Conservation (phyloP, 92 coral and sea anemone genomes). For the Diadumene lineata region DNA sequence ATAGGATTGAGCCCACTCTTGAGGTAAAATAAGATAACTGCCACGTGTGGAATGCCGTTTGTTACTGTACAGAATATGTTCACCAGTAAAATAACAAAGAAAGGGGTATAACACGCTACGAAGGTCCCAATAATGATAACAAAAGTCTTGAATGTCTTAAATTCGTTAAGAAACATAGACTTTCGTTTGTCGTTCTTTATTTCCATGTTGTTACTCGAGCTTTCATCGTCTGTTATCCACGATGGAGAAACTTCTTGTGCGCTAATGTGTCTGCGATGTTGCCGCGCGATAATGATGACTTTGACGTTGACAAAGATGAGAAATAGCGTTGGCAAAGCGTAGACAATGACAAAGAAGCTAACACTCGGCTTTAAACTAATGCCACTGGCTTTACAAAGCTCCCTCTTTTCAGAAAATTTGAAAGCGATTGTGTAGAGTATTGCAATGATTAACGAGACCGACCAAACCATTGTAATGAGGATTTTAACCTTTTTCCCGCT, state of each 20-base stretch:
- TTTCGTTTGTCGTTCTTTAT: not conserved
- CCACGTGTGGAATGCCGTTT: not conserved
- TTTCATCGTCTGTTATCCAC: slow-evolving; percentile 12
- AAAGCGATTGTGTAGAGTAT: slow-evolving; percentile 15
- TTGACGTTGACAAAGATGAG: slow-evolving; percentile 66
- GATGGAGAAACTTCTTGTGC: slow-evolving; percentile 13
- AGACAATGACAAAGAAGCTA: slow-evolving; percentile 19
- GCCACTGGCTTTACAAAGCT: slow-evolving; percentile 48
- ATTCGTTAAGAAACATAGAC: slow-evolving; percentile 9
- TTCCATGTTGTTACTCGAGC: slow-evolving; percentile 1
- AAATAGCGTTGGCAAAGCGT: slow-evolving; percentile 49
- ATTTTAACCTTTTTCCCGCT: slow-evolving; percentile 28
- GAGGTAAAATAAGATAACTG: slow-evolving; percentile 20
- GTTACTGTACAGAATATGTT: not conserved
- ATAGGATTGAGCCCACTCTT: slow-evolving; percentile 30
- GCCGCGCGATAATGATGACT: slow-evolving; percentile 50
- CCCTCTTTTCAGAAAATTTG: slow-evolving; percentile 22
- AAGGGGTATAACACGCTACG: slow-evolving; percentile 26
- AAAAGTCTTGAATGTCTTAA: slow-evolving; percentile 21
- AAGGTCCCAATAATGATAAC: slow-evolving; percentile 31
- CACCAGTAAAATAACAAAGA: slow-evolving; percentile 15
- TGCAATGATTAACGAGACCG: slow-evolving; percentile 17
- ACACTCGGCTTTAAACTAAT: slow-evolving; percentile 32
- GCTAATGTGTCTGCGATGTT: slow-evolving; percentile 47
- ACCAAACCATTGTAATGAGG: slow-evolving; percentile 63